Evolutionary conservation across 1,140 invertebrate species (phyloP).

Genomic region (Myzus persicae): DNA sequence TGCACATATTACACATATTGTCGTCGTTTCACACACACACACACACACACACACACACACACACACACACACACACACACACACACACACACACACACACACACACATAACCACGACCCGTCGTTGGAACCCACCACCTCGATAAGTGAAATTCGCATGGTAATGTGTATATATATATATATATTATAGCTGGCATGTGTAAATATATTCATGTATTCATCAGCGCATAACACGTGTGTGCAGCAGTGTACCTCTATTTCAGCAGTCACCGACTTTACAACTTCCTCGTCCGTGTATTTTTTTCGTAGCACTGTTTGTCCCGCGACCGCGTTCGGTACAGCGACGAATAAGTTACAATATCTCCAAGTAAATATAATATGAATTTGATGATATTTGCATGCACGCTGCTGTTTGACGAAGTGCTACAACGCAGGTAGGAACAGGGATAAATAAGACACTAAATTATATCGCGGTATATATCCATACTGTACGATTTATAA

Average conservation of each 20-base stretch:
- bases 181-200: not conserved
- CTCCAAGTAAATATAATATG: not conserved
- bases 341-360: not conserved
- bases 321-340: too few relatives aligned
- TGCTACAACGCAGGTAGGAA: not conserved
- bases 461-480: not conserved
- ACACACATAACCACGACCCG: not conserved
- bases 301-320: not conserved
- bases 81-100: too few relatives aligned
- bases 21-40: not conserved
- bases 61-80: too few relatives aligned
- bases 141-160: not conserved
- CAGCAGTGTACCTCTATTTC: not conserved
- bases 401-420: not conserved
- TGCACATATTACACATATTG: not conserved
- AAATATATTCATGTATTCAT: constrained; percentile 31
- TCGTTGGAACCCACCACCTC: not conserved
- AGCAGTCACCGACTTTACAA: not conserved
- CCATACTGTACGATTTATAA: not conserved
- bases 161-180: not conserved
- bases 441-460: not conserved
- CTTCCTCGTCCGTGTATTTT: not conserved
- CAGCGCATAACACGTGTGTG: not conserved
- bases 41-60: too few relatives aligned
- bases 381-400: not conserved